A percentile compares a stretch with the other conserved stretches of the same genome.
Evolutionary conservation across 1,140 invertebrate species (phyloP).

Genomic region (Drosophila equinoxialis): DNA sequence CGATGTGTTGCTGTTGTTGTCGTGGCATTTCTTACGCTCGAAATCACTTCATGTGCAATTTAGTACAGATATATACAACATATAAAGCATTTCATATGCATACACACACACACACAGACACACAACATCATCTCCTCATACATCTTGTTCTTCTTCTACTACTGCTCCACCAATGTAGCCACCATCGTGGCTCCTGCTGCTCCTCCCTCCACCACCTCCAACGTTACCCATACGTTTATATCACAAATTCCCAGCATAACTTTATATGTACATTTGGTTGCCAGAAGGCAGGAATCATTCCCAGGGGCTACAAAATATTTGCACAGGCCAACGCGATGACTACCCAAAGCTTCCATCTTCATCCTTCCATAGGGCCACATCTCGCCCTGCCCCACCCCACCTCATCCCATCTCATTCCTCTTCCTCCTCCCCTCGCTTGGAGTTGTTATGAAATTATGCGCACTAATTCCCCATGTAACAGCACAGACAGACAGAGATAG

Average conservation of each 20-base stretch:
- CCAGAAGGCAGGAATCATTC: conserved; percentile 58
- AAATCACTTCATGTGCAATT: conserved; percentile 81
- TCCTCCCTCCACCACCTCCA: neutral
- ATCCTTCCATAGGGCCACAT: conserved; percentile 8
- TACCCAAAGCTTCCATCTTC: conserved; percentile 58
- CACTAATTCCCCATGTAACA: conserved; percentile 78
- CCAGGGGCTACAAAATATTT: conserved; percentile 68
- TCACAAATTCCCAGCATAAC: conserved; percentile 71
- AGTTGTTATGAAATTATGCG: conserved; percentile 76
- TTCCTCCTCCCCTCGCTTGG: neutral
- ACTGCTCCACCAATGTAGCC: too few relatives aligned
- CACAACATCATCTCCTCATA: conserved; percentile 3
- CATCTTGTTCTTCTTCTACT: conserved; percentile 1
- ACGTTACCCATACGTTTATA: conserved; percentile 24
- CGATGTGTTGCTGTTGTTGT: conserved; percentile 45
- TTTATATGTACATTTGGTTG: conserved; percentile 56
- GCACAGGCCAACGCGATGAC: conserved; percentile 67
- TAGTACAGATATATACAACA: conserved; percentile 57
- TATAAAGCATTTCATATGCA: conserved; percentile 16
- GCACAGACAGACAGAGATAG: conserved; percentile 49
- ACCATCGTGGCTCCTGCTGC: conserved; percentile 9
- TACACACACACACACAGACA: conserved; percentile 28
- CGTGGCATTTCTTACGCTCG: conserved; percentile 73
- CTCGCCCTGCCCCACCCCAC: neutral
- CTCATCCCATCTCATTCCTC: too few relatives aligned